phyloP scores from a whole-genome alignment of 1,140 invertebrate species.

The Dryas iulia region DNA sequence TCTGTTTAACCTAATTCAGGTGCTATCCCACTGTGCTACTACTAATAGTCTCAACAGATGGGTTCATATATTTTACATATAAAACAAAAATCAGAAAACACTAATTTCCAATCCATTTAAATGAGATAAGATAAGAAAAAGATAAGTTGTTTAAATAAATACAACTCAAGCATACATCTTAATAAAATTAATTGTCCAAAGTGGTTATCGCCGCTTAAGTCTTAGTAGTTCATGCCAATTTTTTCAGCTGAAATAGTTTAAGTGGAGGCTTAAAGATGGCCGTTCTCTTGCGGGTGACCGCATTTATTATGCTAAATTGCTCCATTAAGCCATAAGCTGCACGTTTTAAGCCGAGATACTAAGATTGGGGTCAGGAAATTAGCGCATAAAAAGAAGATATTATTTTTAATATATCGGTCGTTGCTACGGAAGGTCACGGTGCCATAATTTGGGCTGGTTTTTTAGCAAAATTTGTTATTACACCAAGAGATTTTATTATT shows the following conservation, averaged over 20 bases:
- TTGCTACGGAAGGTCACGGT: not conserved
- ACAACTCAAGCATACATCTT: not conserved
- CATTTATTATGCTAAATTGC: conserved; percentile 60
- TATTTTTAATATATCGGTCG: conserved; percentile 19
- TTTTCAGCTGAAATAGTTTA: conserved; percentile 26
- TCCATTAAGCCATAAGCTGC: conserved; percentile 58
- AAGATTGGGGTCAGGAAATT: conserved; percentile 36
- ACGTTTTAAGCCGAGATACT: conserved; percentile 47
- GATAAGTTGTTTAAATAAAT: no score
- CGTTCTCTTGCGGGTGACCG: conserved; percentile 34
- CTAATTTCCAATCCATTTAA: no score
- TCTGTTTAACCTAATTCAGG: no score
- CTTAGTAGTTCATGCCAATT: conserved; percentile 14
- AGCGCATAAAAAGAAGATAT: conserved; percentile 22
- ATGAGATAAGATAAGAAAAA: no score
- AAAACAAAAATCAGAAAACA: no score
- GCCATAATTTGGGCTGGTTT: not conserved
- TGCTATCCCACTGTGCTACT: no score
- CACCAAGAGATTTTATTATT: no score
- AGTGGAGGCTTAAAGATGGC: conserved; percentile 38
- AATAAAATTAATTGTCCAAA: conserved; percentile 1
- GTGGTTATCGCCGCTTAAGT: not conserved
- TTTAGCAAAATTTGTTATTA: not conserved
- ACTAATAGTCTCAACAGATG: no score
- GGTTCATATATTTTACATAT: no score